A percentile compares a stretch with the other conserved stretches of the same genome.
Conservation (phyloP, 2,888 invertebrate genomes). For the Lasioglossum zephyrum region DNA sequence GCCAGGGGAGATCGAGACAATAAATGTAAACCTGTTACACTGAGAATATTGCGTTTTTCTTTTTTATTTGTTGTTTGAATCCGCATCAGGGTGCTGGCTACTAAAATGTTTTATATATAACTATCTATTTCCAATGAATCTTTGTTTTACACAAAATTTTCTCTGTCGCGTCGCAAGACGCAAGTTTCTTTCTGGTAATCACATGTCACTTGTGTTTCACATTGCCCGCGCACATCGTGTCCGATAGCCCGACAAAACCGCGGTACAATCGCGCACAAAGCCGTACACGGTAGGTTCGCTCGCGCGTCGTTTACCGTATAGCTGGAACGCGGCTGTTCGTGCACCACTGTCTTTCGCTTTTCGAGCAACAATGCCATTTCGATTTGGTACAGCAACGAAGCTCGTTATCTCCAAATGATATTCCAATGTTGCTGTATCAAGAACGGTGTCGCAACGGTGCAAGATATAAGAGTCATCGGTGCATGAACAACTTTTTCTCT, state of each 20-base stretch:
- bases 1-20: slow-evolving; percentile 84
- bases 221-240: slow-evolving; percentile 14
- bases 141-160: slow-evolving; percentile 21
- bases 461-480: background rate
- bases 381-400: background rate
- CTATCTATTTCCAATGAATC: slow-evolving; percentile 69
- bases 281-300: background rate
- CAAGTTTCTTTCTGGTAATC: slow-evolving; percentile 40
- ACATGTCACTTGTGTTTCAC: slow-evolving; percentile 69
- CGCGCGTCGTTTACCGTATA: background rate
- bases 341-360: background rate
- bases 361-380: background rate
- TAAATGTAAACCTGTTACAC: slow-evolving; percentile 85
- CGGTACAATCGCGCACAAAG: background rate
- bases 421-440: background rate
- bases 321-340: background rate
- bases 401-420: background rate
- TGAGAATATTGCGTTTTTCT: slow-evolving; percentile 83
- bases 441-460: background rate
- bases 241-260: background rate
- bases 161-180: slow-evolving; percentile 11
- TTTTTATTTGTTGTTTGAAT: slow-evolving; percentile 81
- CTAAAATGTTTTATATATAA: slow-evolving; percentile 78
- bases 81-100: slow-evolving; percentile 84
- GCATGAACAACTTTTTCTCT: background rate